Percentiles rank a stretch among this genome's conserved stretches.
phyloP scores from a whole-genome alignment of 2,797 vertebrate species.

The Enteromius viviparus region DNA sequence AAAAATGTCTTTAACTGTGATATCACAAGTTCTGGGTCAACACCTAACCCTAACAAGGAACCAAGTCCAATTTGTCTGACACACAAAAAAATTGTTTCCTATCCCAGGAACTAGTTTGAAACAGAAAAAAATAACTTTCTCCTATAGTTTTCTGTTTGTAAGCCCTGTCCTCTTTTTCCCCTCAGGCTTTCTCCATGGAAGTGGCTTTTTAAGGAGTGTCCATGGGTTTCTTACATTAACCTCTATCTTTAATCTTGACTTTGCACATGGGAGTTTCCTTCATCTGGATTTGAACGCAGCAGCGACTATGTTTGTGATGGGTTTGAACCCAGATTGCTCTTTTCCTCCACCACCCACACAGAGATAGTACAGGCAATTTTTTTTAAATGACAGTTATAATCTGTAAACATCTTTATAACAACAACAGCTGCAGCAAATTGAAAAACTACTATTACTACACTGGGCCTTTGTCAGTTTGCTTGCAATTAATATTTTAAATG shows the following conservation, averaged over 20 bases:
- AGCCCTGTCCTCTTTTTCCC: constrained; percentile 11
- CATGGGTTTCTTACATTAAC: constrained; percentile 30
- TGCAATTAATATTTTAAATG: constrained; percentile 7
- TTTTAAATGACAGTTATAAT: neutral
- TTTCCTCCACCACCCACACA: constrained; percentile 38
- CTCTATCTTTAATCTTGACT: constrained; percentile 46
- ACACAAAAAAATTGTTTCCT: neutral
- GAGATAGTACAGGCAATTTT: constrained; percentile 20
- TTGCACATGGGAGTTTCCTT: constrained; percentile 45
- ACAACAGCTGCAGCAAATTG: neutral
- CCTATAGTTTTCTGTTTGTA: constrained; percentile 14
- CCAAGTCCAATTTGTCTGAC: neutral
- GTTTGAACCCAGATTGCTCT: constrained; percentile 31
- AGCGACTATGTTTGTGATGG: constrained; percentile 39
- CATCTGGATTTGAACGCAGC: constrained; percentile 21
- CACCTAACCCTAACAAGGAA: neutral
- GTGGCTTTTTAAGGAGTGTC: constrained; percentile 30
- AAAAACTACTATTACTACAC: neutral
- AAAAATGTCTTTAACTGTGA: neutral
- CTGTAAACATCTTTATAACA: constrained; percentile 31
- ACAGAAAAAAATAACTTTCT: neutral
- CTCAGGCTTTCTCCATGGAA: constrained; percentile 19
- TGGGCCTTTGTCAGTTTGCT: neutral
- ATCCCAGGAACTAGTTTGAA: neutral
- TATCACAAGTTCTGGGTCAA: neutral